Conservation (phyloP, 2,888 invertebrate genomes). For the Operophtera brumata region DNA sequence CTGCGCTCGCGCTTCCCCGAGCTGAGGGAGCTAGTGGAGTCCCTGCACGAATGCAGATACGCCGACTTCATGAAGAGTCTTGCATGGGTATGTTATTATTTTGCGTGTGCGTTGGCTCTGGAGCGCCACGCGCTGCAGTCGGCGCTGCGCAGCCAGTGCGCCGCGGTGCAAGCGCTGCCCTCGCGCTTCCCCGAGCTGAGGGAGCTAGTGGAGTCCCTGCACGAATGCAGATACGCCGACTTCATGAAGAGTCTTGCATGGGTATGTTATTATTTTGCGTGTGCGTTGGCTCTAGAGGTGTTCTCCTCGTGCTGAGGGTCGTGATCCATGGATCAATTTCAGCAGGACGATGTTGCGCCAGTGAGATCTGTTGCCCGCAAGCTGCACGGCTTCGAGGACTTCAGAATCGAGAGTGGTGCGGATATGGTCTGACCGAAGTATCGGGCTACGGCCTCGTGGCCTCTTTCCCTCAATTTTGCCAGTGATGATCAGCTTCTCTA, state of each 20-base stretch:
- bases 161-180: constrained; percentile 88
- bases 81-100: constrained; percentile 63
- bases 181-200: constrained; percentile 82
- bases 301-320: constrained; percentile 76
- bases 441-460: too few relatives aligned
- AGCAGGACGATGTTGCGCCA: too few relatives aligned
- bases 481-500: too few relatives aligned
- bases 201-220: constrained; percentile 88
- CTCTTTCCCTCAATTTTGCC: too few relatives aligned
- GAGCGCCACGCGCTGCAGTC: constrained; percentile 79
- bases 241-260: constrained; percentile 84
- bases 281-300: constrained; percentile 70
- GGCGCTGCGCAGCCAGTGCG: constrained; percentile 79
- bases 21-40: constrained; percentile 84
- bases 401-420: too few relatives aligned
- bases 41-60: constrained; percentile 95
- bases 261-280: constrained; percentile 44
- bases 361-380: too few relatives aligned
- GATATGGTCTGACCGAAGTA: too few relatives aligned
- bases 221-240: constrained; percentile 95
- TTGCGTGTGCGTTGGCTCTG: constrained; percentile 57
- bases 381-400: too few relatives aligned
- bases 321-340: too few relatives aligned
- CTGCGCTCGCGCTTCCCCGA: constrained; percentile 84
- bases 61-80: constrained; percentile 88